Base-by-base conservation (phyloP, 2,888 invertebrate species). In the Drosophila austrosaltans region DNA sequence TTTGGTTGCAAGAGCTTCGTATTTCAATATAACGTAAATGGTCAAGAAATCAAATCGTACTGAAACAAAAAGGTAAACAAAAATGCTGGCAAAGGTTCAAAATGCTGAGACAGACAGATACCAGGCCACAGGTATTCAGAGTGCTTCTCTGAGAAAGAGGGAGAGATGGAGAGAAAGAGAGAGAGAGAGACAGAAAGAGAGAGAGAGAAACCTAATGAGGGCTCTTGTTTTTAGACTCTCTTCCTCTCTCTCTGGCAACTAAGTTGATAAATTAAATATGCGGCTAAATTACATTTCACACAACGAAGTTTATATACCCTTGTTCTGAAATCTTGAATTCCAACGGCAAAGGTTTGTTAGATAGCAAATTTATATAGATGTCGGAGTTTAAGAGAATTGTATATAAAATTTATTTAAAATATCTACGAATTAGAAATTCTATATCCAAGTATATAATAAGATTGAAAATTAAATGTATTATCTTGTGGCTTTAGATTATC, bases 11-110 rank as follows among this genome's bases (percentile, higher is more conserved):
- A 66, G 25, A 32, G 48, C 66, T 36, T 72, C 22, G 28, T 77
- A 76, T 78, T 88, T 75, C 79, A 88, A 79, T 82, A 88, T 36
- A 83, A 48, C 85, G 78, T 87, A 85, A 89, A 87, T 86, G 85
- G 84, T 89, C 85, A 86, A 86, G 85, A 89, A 86, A 86, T 86
- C 89, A 87, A 79, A 89, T 58, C 83, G 86, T 75, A 84, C 88
- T 84, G 86, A 85, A 78, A 67, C 76, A 82, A 82, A 88, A 86
- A 89, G 85, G 85, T 86, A 86, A 86, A 86, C 89, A 86, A 86
- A 82, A 86, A 73, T 69, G 83, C 83, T 81, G 79, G 70, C 89
- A 73, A 87, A 84, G 85, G 87, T 89, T 79, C 76, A 72, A 75
- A 72, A 66, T 66, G 75, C 75, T 69, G 69, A 61, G 16, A 20